Percentiles rank a stretch among this genome's conserved stretches.
Evolutionary conservation across 2,113 vertebrate genomes (phyloP).

Genomic region (Gila orcuttii): DNA sequence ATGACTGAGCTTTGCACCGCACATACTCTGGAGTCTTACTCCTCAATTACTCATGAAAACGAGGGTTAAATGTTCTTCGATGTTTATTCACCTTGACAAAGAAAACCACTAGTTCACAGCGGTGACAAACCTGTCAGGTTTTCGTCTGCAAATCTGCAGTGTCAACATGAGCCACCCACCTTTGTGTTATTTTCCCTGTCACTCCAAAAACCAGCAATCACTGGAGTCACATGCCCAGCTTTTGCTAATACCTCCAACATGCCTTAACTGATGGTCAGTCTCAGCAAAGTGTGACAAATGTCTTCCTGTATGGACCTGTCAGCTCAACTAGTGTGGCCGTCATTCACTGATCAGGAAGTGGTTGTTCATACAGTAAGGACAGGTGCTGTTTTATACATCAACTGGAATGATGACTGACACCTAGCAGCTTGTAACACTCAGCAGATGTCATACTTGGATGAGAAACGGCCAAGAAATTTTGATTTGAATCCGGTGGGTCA

Average conservation of each 20-base stretch:
- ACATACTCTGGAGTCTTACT: neutral
- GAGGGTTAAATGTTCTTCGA: constrained; percentile 53
- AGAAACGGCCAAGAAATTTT: constrained; percentile 17
- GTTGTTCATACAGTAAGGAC: neutral
- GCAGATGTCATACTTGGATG: constrained; percentile 24
- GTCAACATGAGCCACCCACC: constrained; percentile 25
- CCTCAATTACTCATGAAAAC: constrained; percentile 54
- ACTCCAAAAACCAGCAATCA: neutral
- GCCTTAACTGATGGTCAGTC: constrained; percentile 10
- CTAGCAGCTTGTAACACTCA: neutral
- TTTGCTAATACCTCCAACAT: neutral
- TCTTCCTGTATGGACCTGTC: constrained; percentile 7
- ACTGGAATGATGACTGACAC: constrained; percentile 1
- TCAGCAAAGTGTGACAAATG: constrained; percentile 25
- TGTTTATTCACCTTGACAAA: constrained; percentile 53
- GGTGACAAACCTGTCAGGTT: constrained; percentile 34
- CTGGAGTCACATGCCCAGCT: neutral
- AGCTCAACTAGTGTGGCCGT: neutral
- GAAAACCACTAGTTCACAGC: constrained; percentile 13
- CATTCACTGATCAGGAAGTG: neutral
- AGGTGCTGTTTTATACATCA: constrained; percentile 30
- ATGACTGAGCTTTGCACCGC: constrained; percentile 30
- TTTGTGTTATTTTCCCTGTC: constrained; percentile 3
- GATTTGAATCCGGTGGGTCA: constrained; percentile 8
- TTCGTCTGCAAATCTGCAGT: constrained; percentile 29